Conservation (phyloP, 2,888 invertebrate species). For the Pecten maximus region DNA sequence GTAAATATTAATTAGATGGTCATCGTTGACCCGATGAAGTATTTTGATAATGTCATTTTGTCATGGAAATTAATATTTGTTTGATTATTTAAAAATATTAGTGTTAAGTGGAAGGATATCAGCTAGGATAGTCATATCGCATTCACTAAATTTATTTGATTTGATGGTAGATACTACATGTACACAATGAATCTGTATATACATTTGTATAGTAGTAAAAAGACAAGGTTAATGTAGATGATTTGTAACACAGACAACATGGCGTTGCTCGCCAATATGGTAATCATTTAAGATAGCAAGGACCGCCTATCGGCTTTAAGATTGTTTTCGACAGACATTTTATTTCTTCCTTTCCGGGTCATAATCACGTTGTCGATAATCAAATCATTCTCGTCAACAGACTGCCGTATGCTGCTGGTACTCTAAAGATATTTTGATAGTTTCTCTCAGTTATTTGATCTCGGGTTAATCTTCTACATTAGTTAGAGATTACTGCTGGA, state of each 20-base stretch:
- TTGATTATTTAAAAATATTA: no score
- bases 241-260: background rate
- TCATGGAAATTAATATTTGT: no score
- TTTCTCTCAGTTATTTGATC: slow-evolving; percentile 44
- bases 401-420: background rate
- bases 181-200: no score
- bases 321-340: background rate
- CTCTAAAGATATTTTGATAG: slow-evolving; percentile 14
- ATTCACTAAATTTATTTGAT: no score
- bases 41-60: no score
- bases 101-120: no score
- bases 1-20: no score
- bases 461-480: slow-evolving; percentile 38
- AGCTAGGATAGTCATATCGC: no score
- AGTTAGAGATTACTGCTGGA: slow-evolving; percentile 50
- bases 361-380: background rate
- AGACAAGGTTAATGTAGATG: background rate
- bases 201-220: background rate
- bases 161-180: no score
- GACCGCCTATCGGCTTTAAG: background rate
- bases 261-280: background rate
- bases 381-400: slow-evolving; percentile 27
- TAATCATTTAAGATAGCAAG: background rate
- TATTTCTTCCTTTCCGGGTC: slow-evolving; percentile 33
- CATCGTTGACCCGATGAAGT: no score